phyloP scores from a whole-genome alignment of 2,113 vertebrate species.

The Cyprinodon variegatus region DNA sequence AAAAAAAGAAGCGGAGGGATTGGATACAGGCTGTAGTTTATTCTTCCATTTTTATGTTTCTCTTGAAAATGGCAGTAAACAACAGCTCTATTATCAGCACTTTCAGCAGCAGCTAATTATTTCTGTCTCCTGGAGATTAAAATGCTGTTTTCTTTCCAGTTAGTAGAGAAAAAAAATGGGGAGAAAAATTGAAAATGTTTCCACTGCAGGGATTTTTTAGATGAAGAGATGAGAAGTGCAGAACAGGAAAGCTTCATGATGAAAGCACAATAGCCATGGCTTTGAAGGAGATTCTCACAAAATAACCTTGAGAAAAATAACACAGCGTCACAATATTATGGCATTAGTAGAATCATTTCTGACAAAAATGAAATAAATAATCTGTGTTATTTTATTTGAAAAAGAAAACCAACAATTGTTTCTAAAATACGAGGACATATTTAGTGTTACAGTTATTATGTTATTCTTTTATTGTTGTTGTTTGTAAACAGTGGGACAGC shows the following conservation, averaged over 20 bases:
- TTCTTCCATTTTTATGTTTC: not conserved
- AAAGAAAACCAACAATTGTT: not conserved
- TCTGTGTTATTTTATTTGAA: too few relatives aligned
- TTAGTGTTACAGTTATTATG: not conserved
- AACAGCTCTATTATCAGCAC: not conserved
- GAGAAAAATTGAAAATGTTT: not conserved
- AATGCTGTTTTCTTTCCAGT: not conserved
- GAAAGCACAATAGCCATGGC: too few relatives aligned
- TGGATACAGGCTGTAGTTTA: not conserved
- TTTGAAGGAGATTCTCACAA: too few relatives aligned
- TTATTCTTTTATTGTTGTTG: not conserved
- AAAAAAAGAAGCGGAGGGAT: not conserved
- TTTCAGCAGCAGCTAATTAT: not conserved
- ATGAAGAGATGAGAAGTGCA: not conserved
- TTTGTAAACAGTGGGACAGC: not conserved
- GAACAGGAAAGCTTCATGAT: too few relatives aligned
- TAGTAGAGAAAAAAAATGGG: not conserved
- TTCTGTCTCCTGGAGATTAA: constrained; percentile 7
- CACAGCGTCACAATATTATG: not conserved
- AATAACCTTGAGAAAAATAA: not conserved
- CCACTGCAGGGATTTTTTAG: not conserved
- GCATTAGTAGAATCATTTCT: not conserved
- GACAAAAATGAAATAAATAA: not conserved
- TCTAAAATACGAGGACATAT: not conserved
- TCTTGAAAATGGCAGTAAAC: constrained; percentile 13